A percentile compares a stretch with the other conserved stretches of the same genome.
These are phyloP conservation scores for Drosophila suboccidentalis DNA, from an alignment of 2,888 invertebrate genomes.

Conservation along the genomic window DNA sequence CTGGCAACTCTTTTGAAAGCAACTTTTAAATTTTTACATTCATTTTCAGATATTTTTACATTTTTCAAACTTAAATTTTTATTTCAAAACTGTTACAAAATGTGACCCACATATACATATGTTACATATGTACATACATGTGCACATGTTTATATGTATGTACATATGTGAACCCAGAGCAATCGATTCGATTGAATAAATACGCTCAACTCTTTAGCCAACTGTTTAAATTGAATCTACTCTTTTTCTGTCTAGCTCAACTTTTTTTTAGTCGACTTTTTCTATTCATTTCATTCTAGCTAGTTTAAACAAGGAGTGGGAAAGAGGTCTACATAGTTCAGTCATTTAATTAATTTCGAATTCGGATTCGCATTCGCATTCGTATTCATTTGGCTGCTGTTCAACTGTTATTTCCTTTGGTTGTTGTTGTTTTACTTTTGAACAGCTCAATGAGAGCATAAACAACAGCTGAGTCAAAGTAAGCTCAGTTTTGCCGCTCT, in stretches of 20 bases:
- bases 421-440: background rate
- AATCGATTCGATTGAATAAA: constrained; percentile 21
- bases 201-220: constrained; percentile 18
- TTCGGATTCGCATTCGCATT: background rate
- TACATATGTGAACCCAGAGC: background rate
- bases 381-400: background rate
- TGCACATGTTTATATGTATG: background rate
- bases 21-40: background rate
- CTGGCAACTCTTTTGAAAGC: background rate
- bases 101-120: constrained; percentile 28
- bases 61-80: background rate
- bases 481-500: constrained; percentile 1
- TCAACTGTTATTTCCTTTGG: background rate
- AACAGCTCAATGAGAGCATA: constrained; percentile 9
- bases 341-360: constrained; percentile 28
- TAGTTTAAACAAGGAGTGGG: background rate
- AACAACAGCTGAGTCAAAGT: constrained; percentile 43
- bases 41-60: background rate
- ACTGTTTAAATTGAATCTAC: constrained; percentile 15
- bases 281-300: background rate
- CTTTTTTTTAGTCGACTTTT: background rate
- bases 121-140: no score
- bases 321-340: constrained; percentile 9
- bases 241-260: background rate
- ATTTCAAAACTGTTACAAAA: constrained; percentile 18